phyloP scores from a whole-genome alignment of 2,113 vertebrate species.

The Percopsis transmontana region DNA sequence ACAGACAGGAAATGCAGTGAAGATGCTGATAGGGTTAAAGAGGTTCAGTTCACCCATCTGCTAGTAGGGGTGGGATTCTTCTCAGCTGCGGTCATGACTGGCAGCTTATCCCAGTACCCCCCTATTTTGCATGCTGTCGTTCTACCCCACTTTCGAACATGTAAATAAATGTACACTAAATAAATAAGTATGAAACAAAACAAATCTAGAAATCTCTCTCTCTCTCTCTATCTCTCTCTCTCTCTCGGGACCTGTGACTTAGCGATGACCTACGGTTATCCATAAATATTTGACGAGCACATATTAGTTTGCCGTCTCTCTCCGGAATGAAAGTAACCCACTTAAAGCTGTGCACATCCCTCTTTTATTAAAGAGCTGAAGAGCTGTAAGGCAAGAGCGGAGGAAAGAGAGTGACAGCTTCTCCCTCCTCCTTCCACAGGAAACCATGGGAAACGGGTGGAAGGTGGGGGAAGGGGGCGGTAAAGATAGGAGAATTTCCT shows the following conservation, averaged over 20 bases:
- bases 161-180: too few species aligned
- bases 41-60: not conserved
- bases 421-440: constrained; percentile 26
- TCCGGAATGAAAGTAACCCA: constrained; percentile 65
- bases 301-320: constrained; percentile 45
- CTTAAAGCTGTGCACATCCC: constrained; percentile 50
- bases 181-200: too few species aligned
- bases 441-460: too few species aligned
- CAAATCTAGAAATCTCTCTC: too few species aligned
- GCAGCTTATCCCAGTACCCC: too few species aligned
- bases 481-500: not conserved
- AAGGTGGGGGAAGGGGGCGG: not conserved
- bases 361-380: constrained; percentile 66
- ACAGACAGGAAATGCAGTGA: constrained; percentile 12
- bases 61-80: not conserved
- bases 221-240: too few species aligned
- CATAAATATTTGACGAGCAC: constrained; percentile 71
- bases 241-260: constrained; percentile 12
- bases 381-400: constrained; percentile 17
- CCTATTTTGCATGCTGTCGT: too few species aligned
- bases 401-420: constrained; percentile 23
- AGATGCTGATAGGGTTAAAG: constrained; percentile 7
- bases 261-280: constrained; percentile 22
- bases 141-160: too few species aligned
- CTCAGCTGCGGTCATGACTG: too few species aligned